Evolutionary conservation across 2,797 vertebrate species (phyloP).

Genomic region (Meriones psammophilus): DNA sequence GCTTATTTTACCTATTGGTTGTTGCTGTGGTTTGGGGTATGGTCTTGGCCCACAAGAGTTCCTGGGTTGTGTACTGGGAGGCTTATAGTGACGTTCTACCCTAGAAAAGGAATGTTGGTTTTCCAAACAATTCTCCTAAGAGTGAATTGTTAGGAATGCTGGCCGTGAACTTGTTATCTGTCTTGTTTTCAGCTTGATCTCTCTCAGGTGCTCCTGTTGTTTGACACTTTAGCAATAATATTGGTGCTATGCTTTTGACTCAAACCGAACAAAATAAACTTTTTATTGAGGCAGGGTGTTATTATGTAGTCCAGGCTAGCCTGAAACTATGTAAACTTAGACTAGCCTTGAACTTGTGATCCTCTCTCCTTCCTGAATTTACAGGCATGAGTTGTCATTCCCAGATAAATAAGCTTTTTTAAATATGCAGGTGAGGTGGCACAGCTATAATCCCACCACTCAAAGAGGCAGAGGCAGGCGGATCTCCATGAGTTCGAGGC

Average conservation of each 20-base stretch:
- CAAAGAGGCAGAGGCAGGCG: too few relatives aligned
- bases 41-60: not conserved
- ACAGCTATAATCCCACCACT: too few relatives aligned
- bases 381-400: not conserved
- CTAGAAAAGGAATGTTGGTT: not conserved
- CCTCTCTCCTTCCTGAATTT: not conserved
- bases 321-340: not conserved
- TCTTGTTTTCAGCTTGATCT: not conserved
- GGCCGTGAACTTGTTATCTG: not conserved
- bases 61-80: not conserved
- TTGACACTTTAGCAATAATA: not conserved
- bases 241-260: not conserved
- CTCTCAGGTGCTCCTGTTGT: not conserved
- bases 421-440: not conserved
- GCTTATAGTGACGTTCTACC: not conserved
- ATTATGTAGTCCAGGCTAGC: not conserved
- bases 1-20: not conserved
- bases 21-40: not conserved
- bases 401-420: not conserved
- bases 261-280: not conserved
- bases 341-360: not conserved
- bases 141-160: not conserved
- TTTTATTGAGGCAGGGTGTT: not conserved
- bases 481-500: too few relatives aligned
- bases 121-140: not conserved